phyloP scores from a whole-genome alignment of 1,140 invertebrate genomes.

The Propsilocerus akamusi region DNA sequence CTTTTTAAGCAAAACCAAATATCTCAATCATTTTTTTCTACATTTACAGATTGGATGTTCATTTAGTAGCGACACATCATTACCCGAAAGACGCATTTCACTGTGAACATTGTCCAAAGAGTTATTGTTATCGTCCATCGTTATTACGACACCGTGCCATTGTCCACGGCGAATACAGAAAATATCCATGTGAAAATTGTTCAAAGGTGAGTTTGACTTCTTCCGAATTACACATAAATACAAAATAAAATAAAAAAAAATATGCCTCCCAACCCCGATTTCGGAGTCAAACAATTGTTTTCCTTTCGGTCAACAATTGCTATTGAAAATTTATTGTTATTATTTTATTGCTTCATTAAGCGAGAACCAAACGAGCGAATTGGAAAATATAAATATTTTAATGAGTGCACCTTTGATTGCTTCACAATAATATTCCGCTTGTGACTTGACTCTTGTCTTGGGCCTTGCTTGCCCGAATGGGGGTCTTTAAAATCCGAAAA shows the following conservation, averaged over 20 bases:
- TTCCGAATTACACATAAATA: neutral
- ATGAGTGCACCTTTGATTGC: too few species aligned
- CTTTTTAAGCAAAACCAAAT: too few species aligned
- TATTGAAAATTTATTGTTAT: slow-evolving; percentile 5
- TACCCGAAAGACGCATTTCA: slow-evolving; percentile 57
- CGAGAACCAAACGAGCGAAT: too few species aligned
- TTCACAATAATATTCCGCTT: too few species aligned
- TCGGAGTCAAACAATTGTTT: too few species aligned
- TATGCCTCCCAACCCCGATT: too few species aligned
- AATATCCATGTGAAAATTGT: slow-evolving; percentile 88
- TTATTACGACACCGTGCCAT: slow-evolving; percentile 65
- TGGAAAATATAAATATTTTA: too few species aligned
- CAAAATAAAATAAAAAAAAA: neutral
- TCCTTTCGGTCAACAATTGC: too few species aligned
- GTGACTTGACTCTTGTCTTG: too few species aligned
- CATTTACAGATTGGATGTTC: slow-evolving; percentile 58
- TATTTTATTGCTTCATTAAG: neutral
- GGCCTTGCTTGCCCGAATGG: too few species aligned
- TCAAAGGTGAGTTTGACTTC: slow-evolving; percentile 42
- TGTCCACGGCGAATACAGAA: slow-evolving; percentile 55
- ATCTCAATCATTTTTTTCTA: slow-evolving; percentile 8
- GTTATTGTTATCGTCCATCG: slow-evolving; percentile 64
- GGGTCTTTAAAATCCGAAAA: too few species aligned
- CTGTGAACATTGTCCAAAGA: slow-evolving; percentile 68
- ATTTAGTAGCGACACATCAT: slow-evolving; percentile 54